Base-by-base conservation (phyloP, 2,888 invertebrate species). In the Peribatodes rhomboidaria region DNA sequence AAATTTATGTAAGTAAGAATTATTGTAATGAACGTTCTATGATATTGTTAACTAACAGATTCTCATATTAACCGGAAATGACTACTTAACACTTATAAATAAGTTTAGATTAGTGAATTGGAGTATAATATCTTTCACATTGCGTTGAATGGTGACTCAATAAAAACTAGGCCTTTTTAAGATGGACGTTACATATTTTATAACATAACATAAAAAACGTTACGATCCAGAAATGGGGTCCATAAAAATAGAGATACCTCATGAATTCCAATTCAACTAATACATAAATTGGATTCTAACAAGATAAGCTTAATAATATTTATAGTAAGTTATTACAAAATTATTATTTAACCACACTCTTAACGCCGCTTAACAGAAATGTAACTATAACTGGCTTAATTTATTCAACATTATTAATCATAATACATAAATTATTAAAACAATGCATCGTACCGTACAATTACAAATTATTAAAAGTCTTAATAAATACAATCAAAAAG, bases 141-240 rank as follows among this genome's bases (percentile, higher is more conserved):
- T 60, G 22, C 52, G 27, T 53, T 44, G 8, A 61, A 57, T 39
- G 10, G 52, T n/a, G 18, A 31, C 53, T 47, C 54, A 49, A 64
- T 59, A 41, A 65, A 65, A 67, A 57, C 57, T 50, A 62, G 54
- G 49, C 46, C 44, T 41, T 20, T 50, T 56, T 39, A 20, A 63
- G 33, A 61, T 56, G 63, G 59, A 65, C 44, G 44, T 18, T 47
- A 50, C 39, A 14, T 18, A 39, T 63, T 71, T 71, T 65, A 71
- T 60, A 54, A 41, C 62, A 27, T 50, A 50, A 50, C 65, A 63
- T 67, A 62, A 69, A 71, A 55, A 69, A 64, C 27, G 47, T 71
- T 61, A 71, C 61, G 65, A 56, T 14, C 46, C 58, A 20, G 35
- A 58, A 64, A 71, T 65, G 59, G 66, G n/a, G 37, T 47, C 35